These are phyloP conservation scores for Suncus etruscus DNA, from an alignment of 2,113 vertebrate species.

Conservation along the genomic window DNA sequence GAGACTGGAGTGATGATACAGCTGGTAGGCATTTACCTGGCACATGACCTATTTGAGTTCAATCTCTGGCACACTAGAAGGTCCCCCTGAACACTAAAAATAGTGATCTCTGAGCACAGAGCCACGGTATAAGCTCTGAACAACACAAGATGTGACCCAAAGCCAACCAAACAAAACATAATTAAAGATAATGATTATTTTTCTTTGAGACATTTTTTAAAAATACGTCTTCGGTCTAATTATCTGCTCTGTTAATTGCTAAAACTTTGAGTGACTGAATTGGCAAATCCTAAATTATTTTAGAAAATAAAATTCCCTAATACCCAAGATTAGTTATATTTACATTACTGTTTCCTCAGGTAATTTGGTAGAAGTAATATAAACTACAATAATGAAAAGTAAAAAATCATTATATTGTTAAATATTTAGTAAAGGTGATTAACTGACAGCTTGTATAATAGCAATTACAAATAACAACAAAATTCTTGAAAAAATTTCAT, in stretches of 20 bases:
- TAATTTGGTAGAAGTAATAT: background rate
- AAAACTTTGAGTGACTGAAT: background rate
- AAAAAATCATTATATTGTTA: background rate
- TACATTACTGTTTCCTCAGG: background rate
- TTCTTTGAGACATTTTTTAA: background rate
- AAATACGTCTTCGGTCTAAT: background rate
- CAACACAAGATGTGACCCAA: no score
- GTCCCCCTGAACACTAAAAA: no score
- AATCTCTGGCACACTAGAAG: no score
- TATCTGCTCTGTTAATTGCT: background rate
- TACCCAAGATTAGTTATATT: background rate
- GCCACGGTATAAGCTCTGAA: no score
- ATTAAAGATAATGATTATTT: background rate
- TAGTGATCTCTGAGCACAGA: no score
- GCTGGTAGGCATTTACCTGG: no score
- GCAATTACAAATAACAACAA: slow-evolving; percentile 50
- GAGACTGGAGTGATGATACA: no score
- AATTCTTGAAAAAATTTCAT: slow-evolving; percentile 52
- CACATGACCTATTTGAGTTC: no score
- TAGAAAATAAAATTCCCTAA: background rate
- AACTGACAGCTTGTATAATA: background rate
- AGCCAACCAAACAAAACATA: background rate
- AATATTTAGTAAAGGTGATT: background rate
- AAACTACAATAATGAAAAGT: background rate
- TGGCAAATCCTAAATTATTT: background rate